These are phyloP conservation scores for Octodon degus DNA, from an alignment of 2,113 vertebrate genomes.

Conservation along the genomic window DNA sequence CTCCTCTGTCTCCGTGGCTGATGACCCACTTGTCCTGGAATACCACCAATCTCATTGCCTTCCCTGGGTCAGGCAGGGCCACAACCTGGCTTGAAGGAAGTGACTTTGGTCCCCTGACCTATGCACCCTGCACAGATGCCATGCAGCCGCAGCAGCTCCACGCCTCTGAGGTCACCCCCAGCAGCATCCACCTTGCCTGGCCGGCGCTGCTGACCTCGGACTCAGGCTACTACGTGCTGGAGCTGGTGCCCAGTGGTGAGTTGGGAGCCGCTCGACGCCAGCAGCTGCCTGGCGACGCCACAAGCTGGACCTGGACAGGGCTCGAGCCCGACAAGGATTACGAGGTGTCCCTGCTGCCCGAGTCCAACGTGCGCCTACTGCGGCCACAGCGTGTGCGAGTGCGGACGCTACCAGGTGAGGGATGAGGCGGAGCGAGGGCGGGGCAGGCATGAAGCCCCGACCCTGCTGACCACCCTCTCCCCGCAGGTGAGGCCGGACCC, in stretches of 20 bases:
- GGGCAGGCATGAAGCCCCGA: background rate
- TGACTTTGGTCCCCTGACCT: background rate
- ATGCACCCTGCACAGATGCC: conserved; percentile 85
- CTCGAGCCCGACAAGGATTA: conserved; percentile 92
- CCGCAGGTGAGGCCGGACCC: conserved; percentile 87
- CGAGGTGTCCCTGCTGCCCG: conserved; percentile 88
- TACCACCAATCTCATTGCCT: background rate
- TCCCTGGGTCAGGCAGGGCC: background rate
- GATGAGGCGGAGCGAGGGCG: accelerated
- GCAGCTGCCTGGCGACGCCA: conserved; percentile 87
- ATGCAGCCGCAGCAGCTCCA: conserved; percentile 90
- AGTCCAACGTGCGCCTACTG: conserved; percentile 88
- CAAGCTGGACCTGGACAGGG: conserved; percentile 82
- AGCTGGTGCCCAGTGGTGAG: conserved; percentile 78
- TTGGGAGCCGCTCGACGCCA: conserved; percentile 79
- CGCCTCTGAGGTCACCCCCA: conserved; percentile 89
- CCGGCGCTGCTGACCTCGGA: conserved; percentile 88
- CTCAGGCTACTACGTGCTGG: conserved; percentile 90
- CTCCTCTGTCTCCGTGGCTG: background rate
- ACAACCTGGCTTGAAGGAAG: accelerated
- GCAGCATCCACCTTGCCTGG: conserved; percentile 91
- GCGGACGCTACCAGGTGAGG: conserved; percentile 90
- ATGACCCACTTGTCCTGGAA: background rate
- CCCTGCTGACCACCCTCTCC: accelerated
- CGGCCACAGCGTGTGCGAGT: conserved; percentile 88